Evolutionary conservation across 2,797 vertebrate genomes (phyloP), one percentile per base, ranked within the genome.

Genomic region (Spinibarbus caldwelli): DNA sequence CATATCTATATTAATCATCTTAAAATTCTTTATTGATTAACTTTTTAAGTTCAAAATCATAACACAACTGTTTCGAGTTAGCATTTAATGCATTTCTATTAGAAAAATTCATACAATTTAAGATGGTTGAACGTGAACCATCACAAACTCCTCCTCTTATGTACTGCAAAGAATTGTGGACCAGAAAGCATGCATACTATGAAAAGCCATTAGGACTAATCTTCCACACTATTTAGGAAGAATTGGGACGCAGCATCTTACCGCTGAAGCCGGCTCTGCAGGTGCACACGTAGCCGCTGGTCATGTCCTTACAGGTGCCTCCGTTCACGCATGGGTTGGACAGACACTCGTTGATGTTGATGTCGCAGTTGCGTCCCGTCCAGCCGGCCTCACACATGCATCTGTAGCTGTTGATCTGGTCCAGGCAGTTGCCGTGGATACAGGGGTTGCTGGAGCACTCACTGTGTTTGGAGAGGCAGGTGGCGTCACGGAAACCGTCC

Each of bases 391-490:
- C 96, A 0, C 98, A 99, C 80, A 96, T 92, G 54, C 98, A 99
- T 43, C 93, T 95, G 86, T 99, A 99, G 82, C 98, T 96, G 0
- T 98, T 99, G 90, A 97, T 89, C 86, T 97, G 94, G 10, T 99
- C 98, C 0, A 95, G 94, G 83, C 98, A 99, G 87, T 94, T 92
- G 1, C 98, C 98, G 0, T 99, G 98, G 90, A 98, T 95, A 85
- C 98, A 99, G 84, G 98, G 98, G 89, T 96, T 96, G 92, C 98
- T 99, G 92, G 96, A 95, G 86, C 98, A 99, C 93, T 99, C 98
- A 0, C 98, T 97, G 91, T 98, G 96, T 92, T 99, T 97, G 0
- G 98, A 97, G 87, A 97, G 95, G 92, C 98, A 99, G 70, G 95
- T 97, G 91, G 93, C 82, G 52, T 96, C 98, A 0, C 98, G 96